Conservation (phyloP, 2,888 invertebrate species). For the Lacanobia oleracea region DNA sequence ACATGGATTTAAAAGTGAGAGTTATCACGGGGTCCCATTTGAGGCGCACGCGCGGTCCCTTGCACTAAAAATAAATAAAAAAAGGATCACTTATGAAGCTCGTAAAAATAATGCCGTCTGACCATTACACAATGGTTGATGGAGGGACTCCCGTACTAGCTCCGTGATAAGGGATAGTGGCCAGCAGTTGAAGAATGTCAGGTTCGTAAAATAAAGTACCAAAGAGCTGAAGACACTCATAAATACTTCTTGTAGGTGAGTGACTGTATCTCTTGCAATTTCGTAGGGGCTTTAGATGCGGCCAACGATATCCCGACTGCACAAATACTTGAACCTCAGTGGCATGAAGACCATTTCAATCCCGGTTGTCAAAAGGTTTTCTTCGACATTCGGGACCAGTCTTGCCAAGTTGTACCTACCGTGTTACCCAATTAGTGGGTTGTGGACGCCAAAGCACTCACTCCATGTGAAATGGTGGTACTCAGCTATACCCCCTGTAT, state of each 20-base stretch:
- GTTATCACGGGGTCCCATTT: conserved; percentile 90
- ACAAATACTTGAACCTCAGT: not conserved
- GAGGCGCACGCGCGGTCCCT: conserved; percentile 87
- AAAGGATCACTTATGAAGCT: conserved; percentile 71
- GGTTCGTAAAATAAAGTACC: conserved; percentile 44
- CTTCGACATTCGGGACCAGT: not conserved
- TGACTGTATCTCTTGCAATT: conserved; percentile 10
- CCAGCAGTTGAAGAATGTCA: conserved; percentile 47
- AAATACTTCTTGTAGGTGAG: not conserved
- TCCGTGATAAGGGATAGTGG: conserved; percentile 73
- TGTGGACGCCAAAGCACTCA: too few relatives aligned
- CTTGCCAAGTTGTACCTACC: too few relatives aligned
- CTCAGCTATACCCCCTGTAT: not conserved
- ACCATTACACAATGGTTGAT: conserved; percentile 73
- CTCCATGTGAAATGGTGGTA: too few relatives aligned
- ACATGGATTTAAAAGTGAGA: conserved; percentile 89
- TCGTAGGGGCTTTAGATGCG: not conserved
- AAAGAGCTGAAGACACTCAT: conserved; percentile 3
- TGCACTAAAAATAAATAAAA: conserved; percentile 76
- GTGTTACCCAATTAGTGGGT: too few relatives aligned
- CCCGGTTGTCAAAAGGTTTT: too few relatives aligned
- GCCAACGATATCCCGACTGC: not conserved
- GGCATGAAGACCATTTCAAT: not conserved
- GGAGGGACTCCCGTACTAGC: conserved; percentile 83
- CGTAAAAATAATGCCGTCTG: conserved; percentile 82